A percentile compares a stretch with the other conserved stretches of the same genome.
phyloP scores from a whole-genome alignment of 1,140 invertebrate species.

The Aphidius ervi region DNA sequence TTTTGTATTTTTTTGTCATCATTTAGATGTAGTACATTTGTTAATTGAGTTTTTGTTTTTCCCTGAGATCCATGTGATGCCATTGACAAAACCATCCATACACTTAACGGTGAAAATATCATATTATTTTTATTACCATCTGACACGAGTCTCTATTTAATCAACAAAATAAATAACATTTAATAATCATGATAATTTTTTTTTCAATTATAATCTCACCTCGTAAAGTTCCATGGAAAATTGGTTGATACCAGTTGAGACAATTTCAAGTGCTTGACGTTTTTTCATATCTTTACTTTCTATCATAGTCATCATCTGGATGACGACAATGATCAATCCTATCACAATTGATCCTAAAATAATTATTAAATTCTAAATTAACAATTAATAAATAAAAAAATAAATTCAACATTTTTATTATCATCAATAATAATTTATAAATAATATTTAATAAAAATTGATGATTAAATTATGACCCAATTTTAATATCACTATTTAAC shows the following conservation, averaged over 20 bases:
- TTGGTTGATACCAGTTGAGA: conserved; percentile 26
- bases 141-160: conserved; percentile 25
- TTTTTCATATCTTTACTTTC: neutral
- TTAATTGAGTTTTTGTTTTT: conserved; percentile 35
- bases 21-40: conserved; percentile 33
- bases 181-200: neutral
- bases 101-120: conserved; percentile 39
- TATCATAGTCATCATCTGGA: no score
- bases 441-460: no score
- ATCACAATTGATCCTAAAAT: no score
- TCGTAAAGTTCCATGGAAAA: conserved; percentile 34
- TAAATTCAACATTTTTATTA: no score
- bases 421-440: no score
- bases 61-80: conserved; percentile 36
- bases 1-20: conserved; percentile 20
- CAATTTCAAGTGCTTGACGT: conserved; percentile 18
- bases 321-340: no score
- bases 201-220: conserved; percentile 21
- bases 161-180: conserved; percentile 3
- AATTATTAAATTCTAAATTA: no score
- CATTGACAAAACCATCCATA: conserved; percentile 38
- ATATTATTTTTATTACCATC: conserved; percentile 29
- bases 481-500: no score
- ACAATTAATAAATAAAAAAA: no score
- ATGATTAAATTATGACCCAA: no score